Base-by-base conservation (phyloP, 1,140 invertebrate species). In the Neelides sp. region DNA sequence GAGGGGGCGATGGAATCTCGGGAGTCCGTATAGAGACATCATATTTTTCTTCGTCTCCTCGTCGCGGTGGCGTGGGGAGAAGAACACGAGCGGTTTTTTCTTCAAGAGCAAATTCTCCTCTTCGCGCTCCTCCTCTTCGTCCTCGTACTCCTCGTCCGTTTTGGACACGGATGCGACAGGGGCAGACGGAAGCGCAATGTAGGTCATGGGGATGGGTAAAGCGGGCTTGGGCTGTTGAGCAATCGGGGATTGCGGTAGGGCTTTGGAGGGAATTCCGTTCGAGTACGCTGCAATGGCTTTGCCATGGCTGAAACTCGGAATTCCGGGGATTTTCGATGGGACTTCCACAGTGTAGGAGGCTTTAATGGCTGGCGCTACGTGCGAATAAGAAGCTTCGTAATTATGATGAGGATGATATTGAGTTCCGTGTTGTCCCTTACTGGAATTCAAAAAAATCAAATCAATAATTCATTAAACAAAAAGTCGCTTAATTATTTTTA, bases 361-460 rank as follows among this genome's bases (percentile, higher is more conserved):
- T 28, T 2, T 24, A 26, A 8, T 39, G 2, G 30, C 22, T 4
- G 36, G 19, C n/a, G n/a, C n/a, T n/a, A n/a, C n/a, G 40, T 50
- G 45, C 37, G 52, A 57, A 40, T 57, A 60, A 3, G 54, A 43
- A n/a, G 28, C 58, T 22, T 60, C 37, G 48, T 60, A 57, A 52
- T 57, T 57, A 34, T 60, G 54, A 50, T 55, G 54, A 17, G 48
- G 39, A 47, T 60, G 52, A 51, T 52, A 42, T n/a, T 47, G 10
- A 2, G 8, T 10, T n/a, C 34, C 46, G n/a, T 53, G 35, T 13
- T 59, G 50, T 27, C 5, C 30, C 36, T 40, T 40, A n/a, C n/a
- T n/a, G n/a, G n/a, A n/a, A n/a, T n/a, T n/a, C n/a, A n/a, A n/a
- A n/a, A n/a, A n/a, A n/a, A n/a, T n/a, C n/a, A n/a, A n/a, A n/a